Percentiles rank a stretch among this genome's conserved stretches.
Evolutionary conservation across 2,113 vertebrate species (phyloP).

Genomic region (Triplophysa dalaica): DNA sequence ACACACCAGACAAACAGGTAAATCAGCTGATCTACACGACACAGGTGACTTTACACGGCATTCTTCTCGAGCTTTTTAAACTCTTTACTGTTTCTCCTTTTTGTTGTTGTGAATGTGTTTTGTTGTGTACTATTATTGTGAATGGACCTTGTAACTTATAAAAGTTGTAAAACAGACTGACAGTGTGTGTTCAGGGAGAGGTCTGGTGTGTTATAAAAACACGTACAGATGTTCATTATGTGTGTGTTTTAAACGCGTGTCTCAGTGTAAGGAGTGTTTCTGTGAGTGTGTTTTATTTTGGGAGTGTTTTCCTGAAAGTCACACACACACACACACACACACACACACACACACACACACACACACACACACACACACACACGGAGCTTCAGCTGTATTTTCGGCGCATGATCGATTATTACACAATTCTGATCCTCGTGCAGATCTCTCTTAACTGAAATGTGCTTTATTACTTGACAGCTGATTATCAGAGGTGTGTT

Average conservation of each 20-base stretch:
- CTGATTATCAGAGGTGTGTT: too few relatives aligned
- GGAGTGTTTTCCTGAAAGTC: not conserved
- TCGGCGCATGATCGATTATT: not conserved
- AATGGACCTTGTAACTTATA: too few relatives aligned
- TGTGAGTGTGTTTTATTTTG: not conserved
- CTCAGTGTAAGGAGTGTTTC: not conserved
- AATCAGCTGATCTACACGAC: not conserved
- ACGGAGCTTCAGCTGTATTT: not conserved
- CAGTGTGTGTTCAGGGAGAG: too few relatives aligned
- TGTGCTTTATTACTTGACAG: too few relatives aligned
- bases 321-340: not conserved
- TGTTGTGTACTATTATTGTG: too few relatives aligned
- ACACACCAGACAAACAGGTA: slow-evolving; percentile 1
- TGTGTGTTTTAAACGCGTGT: too few relatives aligned
- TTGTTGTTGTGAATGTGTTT: too few relatives aligned
- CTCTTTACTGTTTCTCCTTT: not conserved
- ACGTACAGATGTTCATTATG: too few relatives aligned
- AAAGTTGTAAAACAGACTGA: too few relatives aligned
- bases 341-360: not conserved
- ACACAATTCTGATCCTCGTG: not conserved
- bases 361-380: not conserved
- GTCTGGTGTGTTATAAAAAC: too few relatives aligned
- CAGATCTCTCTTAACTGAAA: too few relatives aligned
- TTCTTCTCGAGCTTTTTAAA: not conserved
- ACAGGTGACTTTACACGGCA: too few relatives aligned